Evolutionary conservation across 1,140 invertebrate genomes (phyloP).

Genomic region (Adoxophyes honmai): DNA sequence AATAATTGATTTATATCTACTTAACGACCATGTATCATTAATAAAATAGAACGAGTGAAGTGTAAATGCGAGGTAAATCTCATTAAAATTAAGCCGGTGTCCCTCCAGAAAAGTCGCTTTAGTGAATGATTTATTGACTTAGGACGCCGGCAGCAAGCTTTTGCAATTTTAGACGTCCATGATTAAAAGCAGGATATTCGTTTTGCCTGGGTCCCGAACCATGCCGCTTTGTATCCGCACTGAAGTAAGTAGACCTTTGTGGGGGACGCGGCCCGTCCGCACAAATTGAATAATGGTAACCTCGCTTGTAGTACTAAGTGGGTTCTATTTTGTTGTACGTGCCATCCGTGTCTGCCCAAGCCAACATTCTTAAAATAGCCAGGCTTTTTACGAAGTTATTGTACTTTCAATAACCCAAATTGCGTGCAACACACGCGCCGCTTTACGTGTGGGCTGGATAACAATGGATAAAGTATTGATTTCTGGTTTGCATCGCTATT

Average conservation of each 20-base stretch:
- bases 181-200: conserved; percentile 11
- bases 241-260: conserved; percentile 24
- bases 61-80: too few species aligned
- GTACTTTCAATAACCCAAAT: neutral
- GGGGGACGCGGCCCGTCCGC: conserved; percentile 35
- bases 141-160: too few species aligned
- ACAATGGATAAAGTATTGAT: conserved; percentile 3
- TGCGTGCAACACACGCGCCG: neutral
- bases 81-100: too few species aligned
- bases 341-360: conserved; percentile 35
- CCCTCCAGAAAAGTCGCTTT: too few species aligned
- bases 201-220: neutral
- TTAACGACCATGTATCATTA: too few species aligned
- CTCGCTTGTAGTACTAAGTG: conserved; percentile 49
- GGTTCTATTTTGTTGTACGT: conserved; percentile 62
- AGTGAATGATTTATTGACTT: too few species aligned
- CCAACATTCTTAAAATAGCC: conserved; percentile 19
- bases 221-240: conserved; percentile 15
- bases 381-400: neutral
- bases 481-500: neutral
- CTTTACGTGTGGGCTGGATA: neutral
- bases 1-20: too few species aligned
- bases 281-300: conserved; percentile 68
- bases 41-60: too few species aligned
- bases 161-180: neutral